Evolutionary conservation across 2,888 invertebrate genomes (phyloP).

Genomic region (Synergus umbraculus): DNA sequence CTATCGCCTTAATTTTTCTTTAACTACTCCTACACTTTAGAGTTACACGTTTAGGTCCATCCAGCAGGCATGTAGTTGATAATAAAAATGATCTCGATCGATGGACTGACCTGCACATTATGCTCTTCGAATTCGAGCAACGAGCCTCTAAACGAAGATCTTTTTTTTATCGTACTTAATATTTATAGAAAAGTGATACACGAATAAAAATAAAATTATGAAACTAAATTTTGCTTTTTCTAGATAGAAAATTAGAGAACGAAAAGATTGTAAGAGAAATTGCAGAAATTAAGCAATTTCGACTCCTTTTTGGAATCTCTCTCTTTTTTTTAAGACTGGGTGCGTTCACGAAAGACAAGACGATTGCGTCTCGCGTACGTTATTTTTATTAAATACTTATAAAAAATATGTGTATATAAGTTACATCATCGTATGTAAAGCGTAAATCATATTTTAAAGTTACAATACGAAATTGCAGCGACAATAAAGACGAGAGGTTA

Average conservation of each 20-base stretch:
- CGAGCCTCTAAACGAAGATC: conserved; percentile 16
- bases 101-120: conserved; percentile 28
- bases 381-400: conserved; percentile 76
- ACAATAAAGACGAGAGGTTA: conserved; percentile 29
- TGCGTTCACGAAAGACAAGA: conserved; percentile 18
- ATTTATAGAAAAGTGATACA: conserved; percentile 32
- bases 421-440: conserved; percentile 73
- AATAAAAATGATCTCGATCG: conserved; percentile 39
- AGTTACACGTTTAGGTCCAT: conserved; percentile 20
- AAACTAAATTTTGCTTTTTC: not conserved
- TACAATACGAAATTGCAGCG: conserved; percentile 21
- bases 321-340: conserved; percentile 16
- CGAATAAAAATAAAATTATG: not conserved
- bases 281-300: not conserved
- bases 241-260: not conserved
- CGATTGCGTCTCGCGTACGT: conserved; percentile 27
- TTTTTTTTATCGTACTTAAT: conserved; percentile 31
- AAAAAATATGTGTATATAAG: conserved; percentile 76
- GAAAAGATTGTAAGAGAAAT: not conserved
- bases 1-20: conserved; percentile 18
- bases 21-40: conserved; percentile 7
- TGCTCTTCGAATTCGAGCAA: conserved; percentile 35
- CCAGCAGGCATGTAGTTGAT: conserved; percentile 30
- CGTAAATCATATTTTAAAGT: conserved; percentile 64
- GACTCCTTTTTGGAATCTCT: conserved; percentile 13